A percentile compares a stretch with the other conserved stretches of the same genome.
Conservation (phyloP, 2,888 invertebrate genomes). For the Blastobasis lacticolella region DNA sequence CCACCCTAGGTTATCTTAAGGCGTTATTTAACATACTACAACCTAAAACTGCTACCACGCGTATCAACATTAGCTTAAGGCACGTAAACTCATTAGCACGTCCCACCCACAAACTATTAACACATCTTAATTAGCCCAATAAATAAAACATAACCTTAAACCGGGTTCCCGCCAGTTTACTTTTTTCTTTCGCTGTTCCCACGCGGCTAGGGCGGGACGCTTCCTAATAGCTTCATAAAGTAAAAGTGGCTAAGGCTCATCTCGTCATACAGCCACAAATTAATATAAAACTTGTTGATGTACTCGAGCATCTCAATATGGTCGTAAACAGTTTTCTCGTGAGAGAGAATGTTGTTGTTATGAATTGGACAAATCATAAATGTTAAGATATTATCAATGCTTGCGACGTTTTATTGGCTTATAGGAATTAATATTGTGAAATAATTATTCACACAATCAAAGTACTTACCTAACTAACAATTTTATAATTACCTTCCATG, state of each 20-base stretch:
- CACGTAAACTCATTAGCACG: neutral
- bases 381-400: too few species aligned
- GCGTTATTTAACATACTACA: neutral
- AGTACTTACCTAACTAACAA: too few species aligned
- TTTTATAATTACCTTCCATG: too few species aligned
- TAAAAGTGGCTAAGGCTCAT: conserved; percentile 8
- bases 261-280: conserved; percentile 1
- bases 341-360: conserved; percentile 8
- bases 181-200: conserved; percentile 18
- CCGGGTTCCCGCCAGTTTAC: conserved; percentile 6
- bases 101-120: conserved; percentile 10
- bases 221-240: conserved; percentile 20
- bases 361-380: neutral
- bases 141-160: conserved; percentile 9
- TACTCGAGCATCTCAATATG: neutral
- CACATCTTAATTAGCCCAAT: conserved; percentile 7
- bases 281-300: conserved; percentile 4
- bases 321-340: conserved; percentile 4
- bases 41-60: too few species aligned
- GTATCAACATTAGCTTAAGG: too few species aligned
- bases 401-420: too few species aligned
- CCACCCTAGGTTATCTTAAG: too few species aligned
- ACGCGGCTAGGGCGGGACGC: conserved; percentile 14
- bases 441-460: too few species aligned
- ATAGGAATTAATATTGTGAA: too few species aligned